Percentiles rank a stretch among this genome's conserved stretches.
These are phyloP conservation scores for Eupelmus urozonus DNA, from an alignment of 2,888 invertebrate species.

Conservation along the genomic window DNA sequence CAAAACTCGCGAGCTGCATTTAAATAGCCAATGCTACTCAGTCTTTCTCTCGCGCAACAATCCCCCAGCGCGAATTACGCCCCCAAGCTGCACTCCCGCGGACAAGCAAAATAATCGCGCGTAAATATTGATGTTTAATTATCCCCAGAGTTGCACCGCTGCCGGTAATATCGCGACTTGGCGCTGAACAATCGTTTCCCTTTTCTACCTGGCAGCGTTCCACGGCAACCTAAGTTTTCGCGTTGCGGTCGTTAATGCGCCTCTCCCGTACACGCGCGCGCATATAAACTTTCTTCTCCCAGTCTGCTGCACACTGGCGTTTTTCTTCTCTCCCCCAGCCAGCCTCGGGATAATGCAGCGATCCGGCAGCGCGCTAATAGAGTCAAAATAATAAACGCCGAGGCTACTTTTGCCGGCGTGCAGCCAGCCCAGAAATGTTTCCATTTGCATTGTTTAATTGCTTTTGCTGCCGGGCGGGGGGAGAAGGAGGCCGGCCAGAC, in stretches of 20 bases:
- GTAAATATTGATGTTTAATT: slow-evolving; percentile 56
- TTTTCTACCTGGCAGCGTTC: slow-evolving; percentile 43
- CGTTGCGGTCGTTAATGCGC: slow-evolving; percentile 34
- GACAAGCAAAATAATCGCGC: slow-evolving; percentile 40
- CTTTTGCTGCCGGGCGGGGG: not conserved
- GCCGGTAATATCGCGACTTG: slow-evolving; percentile 3
- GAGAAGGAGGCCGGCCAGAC: not conserved
- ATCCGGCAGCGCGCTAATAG: slow-evolving; percentile 28
- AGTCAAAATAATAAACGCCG: slow-evolving; percentile 40
- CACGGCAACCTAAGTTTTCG: slow-evolving; percentile 38
- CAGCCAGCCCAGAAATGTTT: slow-evolving; percentile 20
- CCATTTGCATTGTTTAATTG: slow-evolving; percentile 51
- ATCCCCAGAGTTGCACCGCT: slow-evolving; percentile 4
- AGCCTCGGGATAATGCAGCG: not conserved
- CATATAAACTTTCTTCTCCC: slow-evolving; percentile 8
- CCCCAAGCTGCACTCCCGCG: not conserved
- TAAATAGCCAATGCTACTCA: too few species aligned
- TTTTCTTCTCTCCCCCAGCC: too few species aligned
- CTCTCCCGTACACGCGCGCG: too few species aligned
- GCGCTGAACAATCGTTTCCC: slow-evolving; percentile 41
- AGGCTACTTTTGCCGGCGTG: slow-evolving; percentile 14
- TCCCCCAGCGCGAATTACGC: not conserved
- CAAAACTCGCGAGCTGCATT: too few species aligned
- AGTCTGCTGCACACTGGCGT: too few species aligned
- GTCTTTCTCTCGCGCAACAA: too few species aligned